Conservation (phyloP, 2,888 invertebrate genomes). For the Drosophila mettleri region DNA sequence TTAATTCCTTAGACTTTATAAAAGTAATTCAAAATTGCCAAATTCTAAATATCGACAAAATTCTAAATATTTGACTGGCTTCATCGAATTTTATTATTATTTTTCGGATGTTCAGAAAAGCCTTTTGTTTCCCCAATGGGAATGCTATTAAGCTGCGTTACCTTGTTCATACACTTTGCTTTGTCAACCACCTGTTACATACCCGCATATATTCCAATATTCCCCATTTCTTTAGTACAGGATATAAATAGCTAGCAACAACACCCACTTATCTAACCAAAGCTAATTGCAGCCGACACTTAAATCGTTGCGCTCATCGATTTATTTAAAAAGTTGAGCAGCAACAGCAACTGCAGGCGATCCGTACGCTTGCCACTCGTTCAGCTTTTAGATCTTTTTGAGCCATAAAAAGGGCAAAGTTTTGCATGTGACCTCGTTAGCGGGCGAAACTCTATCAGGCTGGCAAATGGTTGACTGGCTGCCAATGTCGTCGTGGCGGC, state of each 20-base stretch:
- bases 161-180: background rate
- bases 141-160: background rate
- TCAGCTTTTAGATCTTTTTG: conserved; percentile 15
- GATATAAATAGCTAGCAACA: background rate
- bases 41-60: too few species aligned
- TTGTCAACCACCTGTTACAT: background rate
- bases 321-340: conserved; percentile 58
- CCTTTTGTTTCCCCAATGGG: background rate
- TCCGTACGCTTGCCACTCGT: background rate
- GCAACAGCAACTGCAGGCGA: conserved; percentile 16
- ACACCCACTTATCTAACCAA: background rate
- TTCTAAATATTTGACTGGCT: too few species aligned
- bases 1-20: too few species aligned
- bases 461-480: conserved; percentile 48
- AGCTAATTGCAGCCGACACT: conserved; percentile 59
- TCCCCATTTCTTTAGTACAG: background rate
- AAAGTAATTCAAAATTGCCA: too few species aligned
- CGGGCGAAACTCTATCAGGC: conserved; percentile 30
- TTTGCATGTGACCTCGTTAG: conserved; percentile 70
- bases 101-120: background rate
- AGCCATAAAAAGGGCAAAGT: conserved; percentile 54
- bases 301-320: conserved; percentile 67
- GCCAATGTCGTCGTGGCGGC: conserved; percentile 52
- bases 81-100: background rate
- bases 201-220: background rate